Base-by-base conservation (phyloP, 2,888 invertebrate genomes). In the Tachina lurida region DNA sequence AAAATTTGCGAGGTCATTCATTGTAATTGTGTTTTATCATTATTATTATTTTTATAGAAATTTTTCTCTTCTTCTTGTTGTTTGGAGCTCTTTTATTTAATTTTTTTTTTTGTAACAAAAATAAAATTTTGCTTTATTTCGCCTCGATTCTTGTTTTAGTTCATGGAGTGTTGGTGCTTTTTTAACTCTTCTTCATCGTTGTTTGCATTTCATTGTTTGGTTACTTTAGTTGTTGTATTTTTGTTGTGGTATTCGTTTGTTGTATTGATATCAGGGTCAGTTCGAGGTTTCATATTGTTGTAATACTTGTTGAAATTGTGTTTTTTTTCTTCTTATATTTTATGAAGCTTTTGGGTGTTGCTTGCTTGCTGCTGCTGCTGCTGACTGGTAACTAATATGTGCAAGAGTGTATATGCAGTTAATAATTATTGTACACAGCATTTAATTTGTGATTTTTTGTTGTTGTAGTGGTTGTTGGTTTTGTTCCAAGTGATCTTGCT, bases 191-290 rank as follows among this genome's bases (percentile, higher is more conserved):
- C 78, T 78, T 82, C 77, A 80, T 52, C 60, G 75, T 52, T 52
- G 73, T 84, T 82, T 87, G 67, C 22, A 49, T 63, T 84, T 78
- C 22, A 60, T 70, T 80, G 62, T 68, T 31, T 87, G 83, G 31
- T 71, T 71, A 58, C 41, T 70, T 54, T 41, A 22, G 22, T 82
- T 84, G 77, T 88, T 87, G 82, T 80, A 67, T 81, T 86, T 31
- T 85, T 84, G 86, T 74, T 84, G 83, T 84, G 83, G 67, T 85
- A 58, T 78, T 78, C 43, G 70, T 78, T 13, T 60, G 71, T 78
- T 77, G 86, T 78, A 84, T 88, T 87, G 67, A 80, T 87, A 89
- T 92, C 92, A 92, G 93, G 92, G 92, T 92, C 92, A 92, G 90
- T 88, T 91, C 91, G 92, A 92, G 91, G 92, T 90, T 92, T 92